Percentiles rank a stretch among this genome's conserved stretches.
Conservation (phyloP, 92 coral and sea anemone species). For the Heliopora coerulea region DNA sequence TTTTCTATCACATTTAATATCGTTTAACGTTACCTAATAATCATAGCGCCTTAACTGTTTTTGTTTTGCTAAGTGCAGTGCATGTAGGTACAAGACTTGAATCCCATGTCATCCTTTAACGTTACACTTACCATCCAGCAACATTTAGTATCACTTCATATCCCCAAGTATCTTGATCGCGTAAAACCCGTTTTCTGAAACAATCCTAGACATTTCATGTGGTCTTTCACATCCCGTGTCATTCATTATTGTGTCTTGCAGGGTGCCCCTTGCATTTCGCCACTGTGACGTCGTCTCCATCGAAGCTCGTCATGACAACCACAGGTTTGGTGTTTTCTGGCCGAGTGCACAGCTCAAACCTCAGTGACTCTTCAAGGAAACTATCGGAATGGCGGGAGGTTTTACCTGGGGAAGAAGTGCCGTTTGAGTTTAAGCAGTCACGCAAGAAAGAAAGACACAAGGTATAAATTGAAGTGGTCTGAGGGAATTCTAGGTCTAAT, state of each 20-base stretch:
- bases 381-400: slow-evolving; percentile 97
- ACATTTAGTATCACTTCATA: too few relatives aligned
- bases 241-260: slow-evolving; percentile 13
- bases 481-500: too few relatives aligned
- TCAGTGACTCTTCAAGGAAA: slow-evolving; percentile 56
- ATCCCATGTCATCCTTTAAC: neutral
- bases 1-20: too few relatives aligned
- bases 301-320: slow-evolving; percentile 88
- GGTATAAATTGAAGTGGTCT: slow-evolving; percentile 53
- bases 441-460: slow-evolving; percentile 91
- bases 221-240: too few relatives aligned
- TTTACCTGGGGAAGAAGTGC: slow-evolving; percentile 69
- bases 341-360: slow-evolving; percentile 50
- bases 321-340: slow-evolving; percentile 84
- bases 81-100: too few relatives aligned
- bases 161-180: too few relatives aligned
- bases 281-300: slow-evolving; percentile 81
- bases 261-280: slow-evolving; percentile 82
- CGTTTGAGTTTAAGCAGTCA: slow-evolving; percentile 83
- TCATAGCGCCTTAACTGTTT: too few relatives aligned
- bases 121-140: too few relatives aligned
- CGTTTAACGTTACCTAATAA: too few relatives aligned
- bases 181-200: too few relatives aligned
- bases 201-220: too few relatives aligned
- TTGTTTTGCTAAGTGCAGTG: too few relatives aligned